Evolutionary conservation across 2,888 invertebrate genomes (phyloP).

Genomic region (Mimas tiliae): DNA sequence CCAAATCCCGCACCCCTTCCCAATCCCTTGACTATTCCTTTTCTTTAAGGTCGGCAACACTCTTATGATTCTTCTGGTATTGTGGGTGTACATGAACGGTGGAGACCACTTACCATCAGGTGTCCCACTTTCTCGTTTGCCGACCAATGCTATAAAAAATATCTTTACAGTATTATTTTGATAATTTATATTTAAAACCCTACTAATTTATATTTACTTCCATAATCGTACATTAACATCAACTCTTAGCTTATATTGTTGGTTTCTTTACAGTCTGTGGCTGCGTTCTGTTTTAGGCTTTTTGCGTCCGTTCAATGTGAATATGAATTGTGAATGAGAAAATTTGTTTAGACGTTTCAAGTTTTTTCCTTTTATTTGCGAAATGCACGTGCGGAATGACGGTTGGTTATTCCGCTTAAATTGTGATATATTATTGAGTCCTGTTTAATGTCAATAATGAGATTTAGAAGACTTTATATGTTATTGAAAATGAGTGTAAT

Average conservation of each 20-base stretch:
- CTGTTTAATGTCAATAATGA: too few relatives aligned
- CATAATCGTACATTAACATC: background rate
- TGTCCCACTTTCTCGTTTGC: too few relatives aligned
- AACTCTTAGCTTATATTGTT: conserved; percentile 19
- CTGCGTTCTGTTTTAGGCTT: conserved; percentile 21
- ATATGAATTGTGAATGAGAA: conserved; percentile 22
- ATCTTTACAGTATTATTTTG: background rate
- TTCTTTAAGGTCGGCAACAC: too few relatives aligned
- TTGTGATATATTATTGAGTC: background rate
- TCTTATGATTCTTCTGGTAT: too few relatives aligned
- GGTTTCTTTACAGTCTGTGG: conserved; percentile 8
- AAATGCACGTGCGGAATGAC: background rate
- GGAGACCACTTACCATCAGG: too few relatives aligned
- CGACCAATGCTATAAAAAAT: too few relatives aligned
- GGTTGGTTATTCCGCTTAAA: conserved; percentile 4
- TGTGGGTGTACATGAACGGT: too few relatives aligned
- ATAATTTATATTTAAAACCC: conserved; percentile 7
- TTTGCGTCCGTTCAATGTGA: conserved; percentile 1
- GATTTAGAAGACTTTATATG: too few relatives aligned
- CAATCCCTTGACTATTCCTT: too few relatives aligned
- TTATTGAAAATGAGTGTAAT: too few relatives aligned
- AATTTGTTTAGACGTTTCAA: conserved; percentile 19
- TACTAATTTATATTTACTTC: conserved; percentile 5
- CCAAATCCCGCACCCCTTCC: too few relatives aligned
- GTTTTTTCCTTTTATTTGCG: conserved; percentile 13